Evolutionary conservation across 1,140 invertebrate genomes (phyloP).

Genomic region (Whitmania pigra): DNA sequence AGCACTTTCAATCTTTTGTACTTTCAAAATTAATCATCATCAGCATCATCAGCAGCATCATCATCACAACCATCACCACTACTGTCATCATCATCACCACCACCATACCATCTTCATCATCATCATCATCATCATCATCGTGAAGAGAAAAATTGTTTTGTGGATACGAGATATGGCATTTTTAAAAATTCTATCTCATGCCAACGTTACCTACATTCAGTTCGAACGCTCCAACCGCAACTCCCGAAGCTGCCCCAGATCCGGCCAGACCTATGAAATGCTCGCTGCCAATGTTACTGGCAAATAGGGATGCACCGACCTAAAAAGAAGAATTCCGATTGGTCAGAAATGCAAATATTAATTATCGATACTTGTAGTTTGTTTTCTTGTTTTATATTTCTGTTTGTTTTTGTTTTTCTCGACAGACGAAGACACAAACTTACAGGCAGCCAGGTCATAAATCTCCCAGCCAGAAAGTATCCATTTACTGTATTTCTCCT

Average conservation of each 20-base stretch:
- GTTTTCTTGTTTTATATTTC: too few relatives aligned
- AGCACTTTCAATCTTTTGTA: too few relatives aligned
- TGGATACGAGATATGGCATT: too few relatives aligned
- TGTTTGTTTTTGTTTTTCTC: too few relatives aligned
- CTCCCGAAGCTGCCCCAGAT: conserved; percentile 43
- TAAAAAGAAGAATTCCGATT: conserved; percentile 27
- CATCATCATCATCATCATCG: too few relatives aligned
- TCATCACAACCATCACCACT: too few relatives aligned
- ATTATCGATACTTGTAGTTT: neutral
- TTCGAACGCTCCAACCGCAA: conserved; percentile 49
- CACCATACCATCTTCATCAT: neutral
- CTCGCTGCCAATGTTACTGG: conserved; percentile 51
- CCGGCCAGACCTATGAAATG: conserved; percentile 52
- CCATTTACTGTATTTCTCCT: conserved; percentile 35
- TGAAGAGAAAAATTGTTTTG: too few relatives aligned
- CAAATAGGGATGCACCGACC: conserved; percentile 51
- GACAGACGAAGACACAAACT: neutral
- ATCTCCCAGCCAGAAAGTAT: conserved; percentile 49
- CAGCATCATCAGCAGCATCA: neutral
- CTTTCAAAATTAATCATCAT: too few relatives aligned
- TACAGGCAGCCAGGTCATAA: conserved; percentile 41
- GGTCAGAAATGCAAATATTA: neutral
- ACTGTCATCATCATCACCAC: neutral
- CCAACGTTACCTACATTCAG: conserved; percentile 46
- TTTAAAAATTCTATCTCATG: neutral